Percentiles rank a stretch among this genome's conserved stretches.
phyloP scores from a whole-genome alignment of 2,888 invertebrate genomes.

The Augochlorella aurata region DNA sequence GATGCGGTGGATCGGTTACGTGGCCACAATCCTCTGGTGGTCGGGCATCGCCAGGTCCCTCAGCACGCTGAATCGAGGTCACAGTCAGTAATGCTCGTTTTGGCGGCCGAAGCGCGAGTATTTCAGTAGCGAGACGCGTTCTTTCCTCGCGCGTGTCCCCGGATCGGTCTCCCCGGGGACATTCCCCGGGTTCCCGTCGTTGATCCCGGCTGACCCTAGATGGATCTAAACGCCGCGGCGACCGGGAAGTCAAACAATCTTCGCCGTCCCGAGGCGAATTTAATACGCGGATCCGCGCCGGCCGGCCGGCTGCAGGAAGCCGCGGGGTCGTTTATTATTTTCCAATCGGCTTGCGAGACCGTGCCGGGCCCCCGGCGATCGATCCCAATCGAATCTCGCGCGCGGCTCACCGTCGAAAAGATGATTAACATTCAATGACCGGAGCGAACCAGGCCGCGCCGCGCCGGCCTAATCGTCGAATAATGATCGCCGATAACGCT shows the following conservation, averaged over 20 bases:
- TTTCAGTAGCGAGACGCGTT: constrained; percentile 52
- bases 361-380: background rate
- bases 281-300: constrained; percentile 10
- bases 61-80: constrained; percentile 82
- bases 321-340: background rate
- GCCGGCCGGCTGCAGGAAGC: background rate
- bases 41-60: constrained; percentile 81
- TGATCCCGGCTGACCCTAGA: constrained; percentile 12
- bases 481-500: constrained; percentile 29
- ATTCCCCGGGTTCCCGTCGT: constrained; percentile 8
- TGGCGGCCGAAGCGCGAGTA: constrained; percentile 56
- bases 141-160: constrained; percentile 20
- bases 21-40: constrained; percentile 82
- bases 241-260: constrained; percentile 10
- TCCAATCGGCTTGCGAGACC: background rate
- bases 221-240: constrained; percentile 7
- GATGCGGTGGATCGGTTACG: constrained; percentile 82
- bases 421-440: constrained; percentile 11
- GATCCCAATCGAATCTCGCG: constrained; percentile 3
- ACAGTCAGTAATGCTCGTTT: constrained; percentile 78
- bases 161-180: constrained; percentile 1
- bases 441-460: constrained; percentile 3
- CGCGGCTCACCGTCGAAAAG: background rate
- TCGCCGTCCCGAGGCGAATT: background rate
- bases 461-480: constrained; percentile 10